Evolutionary conservation across 2,888 invertebrate genomes (phyloP).

Genomic region (Aplocera efformata): DNA sequence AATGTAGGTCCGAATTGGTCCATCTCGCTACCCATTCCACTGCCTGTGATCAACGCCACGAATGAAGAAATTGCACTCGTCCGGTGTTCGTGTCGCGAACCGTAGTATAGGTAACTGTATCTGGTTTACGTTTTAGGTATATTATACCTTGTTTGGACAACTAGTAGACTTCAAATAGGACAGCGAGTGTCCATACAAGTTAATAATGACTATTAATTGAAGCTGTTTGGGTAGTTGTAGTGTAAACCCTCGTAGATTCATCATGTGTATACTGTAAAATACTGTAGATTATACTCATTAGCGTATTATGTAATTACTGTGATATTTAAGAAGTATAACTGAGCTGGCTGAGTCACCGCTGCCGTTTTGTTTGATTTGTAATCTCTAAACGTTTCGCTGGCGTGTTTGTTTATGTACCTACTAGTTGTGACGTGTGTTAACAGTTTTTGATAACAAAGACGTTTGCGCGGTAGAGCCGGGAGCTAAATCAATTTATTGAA

Average conservation of each 20-base stretch:
- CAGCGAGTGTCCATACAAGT: slow-evolving; percentile 7
- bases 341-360: slow-evolving; percentile 56
- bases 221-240: slow-evolving; percentile 4
- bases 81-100: slow-evolving; percentile 65
- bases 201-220: slow-evolving; percentile 8
- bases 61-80: slow-evolving; percentile 68
- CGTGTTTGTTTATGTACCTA: too few species aligned
- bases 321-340: slow-evolving; percentile 69
- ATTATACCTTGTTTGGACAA: slow-evolving; percentile 9
- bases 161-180: slow-evolving; percentile 17
- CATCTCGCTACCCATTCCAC: slow-evolving; percentile 59
- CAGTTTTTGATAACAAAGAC: too few species aligned
- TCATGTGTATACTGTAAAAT: slow-evolving; percentile 12
- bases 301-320: slow-evolving; percentile 60
- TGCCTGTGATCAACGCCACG: slow-evolving; percentile 66
- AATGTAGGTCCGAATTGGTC: slow-evolving; percentile 32
- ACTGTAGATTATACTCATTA: slow-evolving; percentile 20
- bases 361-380: slow-evolving; percentile 52
- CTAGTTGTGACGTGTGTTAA: too few species aligned
- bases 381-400: slow-evolving; percentile 34
- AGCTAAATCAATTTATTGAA: too few species aligned
- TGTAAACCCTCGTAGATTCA: neutral
- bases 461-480: too few species aligned
- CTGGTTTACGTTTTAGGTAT: slow-evolving; percentile 24
- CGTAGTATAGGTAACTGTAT: slow-evolving; percentile 32